phyloP scores from a whole-genome alignment of 2,797 vertebrate species.

The Malurus splendens region DNA sequence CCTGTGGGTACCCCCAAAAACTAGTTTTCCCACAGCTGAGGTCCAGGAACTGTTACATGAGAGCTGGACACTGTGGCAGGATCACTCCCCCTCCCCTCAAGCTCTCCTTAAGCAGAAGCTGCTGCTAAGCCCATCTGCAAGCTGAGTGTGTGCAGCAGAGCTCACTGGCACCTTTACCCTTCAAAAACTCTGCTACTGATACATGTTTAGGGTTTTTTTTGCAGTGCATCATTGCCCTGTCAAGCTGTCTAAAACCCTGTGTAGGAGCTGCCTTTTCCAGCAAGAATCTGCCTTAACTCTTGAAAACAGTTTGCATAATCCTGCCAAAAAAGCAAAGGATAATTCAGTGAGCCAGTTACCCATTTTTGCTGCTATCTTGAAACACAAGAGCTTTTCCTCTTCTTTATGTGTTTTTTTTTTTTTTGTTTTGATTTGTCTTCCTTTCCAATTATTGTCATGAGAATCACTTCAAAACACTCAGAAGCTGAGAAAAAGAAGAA shows the following conservation, averaged over 20 bases:
- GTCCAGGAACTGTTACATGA: background rate
- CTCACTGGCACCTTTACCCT: rapidly evolving
- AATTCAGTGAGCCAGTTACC: background rate
- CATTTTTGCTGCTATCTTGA: background rate
- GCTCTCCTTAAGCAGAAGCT: background rate
- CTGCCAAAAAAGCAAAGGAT: background rate
- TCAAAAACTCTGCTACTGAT: background rate
- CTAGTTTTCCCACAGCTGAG: constrained; percentile 20
- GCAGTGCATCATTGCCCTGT: background rate
- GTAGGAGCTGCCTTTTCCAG: background rate
- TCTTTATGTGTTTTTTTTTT: too few species aligned
- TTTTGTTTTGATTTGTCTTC: background rate
- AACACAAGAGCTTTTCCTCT: background rate
- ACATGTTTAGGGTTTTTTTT: background rate
- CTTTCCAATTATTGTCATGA: background rate
- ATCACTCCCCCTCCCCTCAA: background rate
- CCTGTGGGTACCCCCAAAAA: constrained; percentile 25
- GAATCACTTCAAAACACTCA: background rate
- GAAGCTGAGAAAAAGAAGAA: background rate
- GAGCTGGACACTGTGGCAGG: background rate
- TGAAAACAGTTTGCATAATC: background rate
- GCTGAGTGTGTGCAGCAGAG: background rate
- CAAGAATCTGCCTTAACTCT: background rate
- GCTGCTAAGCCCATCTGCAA: background rate
- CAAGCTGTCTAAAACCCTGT: background rate